phyloP scores from a whole-genome alignment of 2,113 vertebrate genomes.

The Gambusia holbrooki region DNA sequence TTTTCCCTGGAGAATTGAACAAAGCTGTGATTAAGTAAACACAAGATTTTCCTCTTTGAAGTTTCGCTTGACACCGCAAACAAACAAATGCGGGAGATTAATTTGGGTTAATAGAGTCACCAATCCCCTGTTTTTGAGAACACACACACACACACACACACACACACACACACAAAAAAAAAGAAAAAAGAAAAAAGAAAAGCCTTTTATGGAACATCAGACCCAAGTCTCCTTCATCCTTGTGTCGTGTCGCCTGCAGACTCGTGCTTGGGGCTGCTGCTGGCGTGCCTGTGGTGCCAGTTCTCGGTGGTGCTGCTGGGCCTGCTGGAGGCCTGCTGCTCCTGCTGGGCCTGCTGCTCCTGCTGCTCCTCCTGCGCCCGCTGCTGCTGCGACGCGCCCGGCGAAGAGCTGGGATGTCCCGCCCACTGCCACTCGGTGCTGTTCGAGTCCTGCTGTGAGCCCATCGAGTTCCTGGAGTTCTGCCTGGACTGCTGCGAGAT shows the following conservation, averaged over 20 bases:
- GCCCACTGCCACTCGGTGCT: constrained; percentile 78
- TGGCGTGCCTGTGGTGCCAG: constrained; percentile 72
- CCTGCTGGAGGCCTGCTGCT: constrained; percentile 52
- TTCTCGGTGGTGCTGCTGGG: constrained; percentile 39
- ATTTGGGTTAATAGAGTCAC: constrained; percentile 72
- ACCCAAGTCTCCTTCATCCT: not conserved
- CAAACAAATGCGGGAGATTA: constrained; percentile 64
- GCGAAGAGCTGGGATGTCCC: constrained; percentile 76
- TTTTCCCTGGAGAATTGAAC: constrained; percentile 65
- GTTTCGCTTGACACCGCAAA: constrained; percentile 44
- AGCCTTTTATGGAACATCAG: constrained; percentile 17
- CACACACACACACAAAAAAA: too few species aligned
- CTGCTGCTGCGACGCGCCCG: constrained; percentile 66
- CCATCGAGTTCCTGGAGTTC: constrained; percentile 76
- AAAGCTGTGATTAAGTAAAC: constrained; percentile 74
- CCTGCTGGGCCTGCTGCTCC: constrained; percentile 31
- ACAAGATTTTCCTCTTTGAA: constrained; percentile 62
- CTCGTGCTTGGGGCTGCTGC: constrained; percentile 70
- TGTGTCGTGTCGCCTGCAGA: constrained; percentile 25
- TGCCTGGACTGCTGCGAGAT: constrained; percentile 76
- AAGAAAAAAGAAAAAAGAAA: not conserved
- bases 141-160: not conserved
- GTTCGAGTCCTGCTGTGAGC: constrained; percentile 79
- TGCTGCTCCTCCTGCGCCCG: constrained; percentile 73
- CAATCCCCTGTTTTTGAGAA: constrained; percentile 45